Conservation (phyloP, 2,888 invertebrate species). For the Dione vanillae region DNA sequence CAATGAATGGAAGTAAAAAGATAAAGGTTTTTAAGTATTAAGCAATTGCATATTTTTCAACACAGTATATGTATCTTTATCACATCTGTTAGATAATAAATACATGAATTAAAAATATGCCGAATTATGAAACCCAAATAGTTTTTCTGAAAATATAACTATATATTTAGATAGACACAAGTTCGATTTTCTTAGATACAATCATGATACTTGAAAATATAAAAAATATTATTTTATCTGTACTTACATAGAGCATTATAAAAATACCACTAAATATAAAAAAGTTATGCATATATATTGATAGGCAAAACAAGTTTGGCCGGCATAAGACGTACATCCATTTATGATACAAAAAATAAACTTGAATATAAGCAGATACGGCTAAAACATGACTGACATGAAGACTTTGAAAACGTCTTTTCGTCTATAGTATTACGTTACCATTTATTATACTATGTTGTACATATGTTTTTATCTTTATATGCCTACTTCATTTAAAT, state of each 20-base stretch:
- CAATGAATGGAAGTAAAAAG: neutral
- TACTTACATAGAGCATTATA: no score
- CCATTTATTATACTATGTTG: no score
- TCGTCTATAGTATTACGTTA: no score
- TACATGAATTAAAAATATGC: no score
- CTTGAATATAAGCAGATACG: neutral
- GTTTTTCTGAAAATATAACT: no score
- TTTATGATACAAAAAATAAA: slow-evolving; percentile 2
- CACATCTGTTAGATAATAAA: neutral
- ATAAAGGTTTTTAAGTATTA: slow-evolving; percentile 11
- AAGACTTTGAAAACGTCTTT: neutral
- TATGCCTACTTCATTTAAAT: no score
- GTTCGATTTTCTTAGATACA: no score
- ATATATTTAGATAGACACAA: no score
- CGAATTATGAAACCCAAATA: no score
- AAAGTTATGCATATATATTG: neutral
- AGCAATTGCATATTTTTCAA: neutral
- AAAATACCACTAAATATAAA: neutral
- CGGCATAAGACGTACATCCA: neutral
- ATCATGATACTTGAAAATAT: no score
- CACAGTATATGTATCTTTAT: neutral
- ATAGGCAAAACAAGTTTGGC: neutral
- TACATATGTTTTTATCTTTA: no score
- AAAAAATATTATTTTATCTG: no score
- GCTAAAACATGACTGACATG: neutral